Base-by-base conservation (phyloP, 2,113 vertebrate species). In the Rhea pennata region DNA sequence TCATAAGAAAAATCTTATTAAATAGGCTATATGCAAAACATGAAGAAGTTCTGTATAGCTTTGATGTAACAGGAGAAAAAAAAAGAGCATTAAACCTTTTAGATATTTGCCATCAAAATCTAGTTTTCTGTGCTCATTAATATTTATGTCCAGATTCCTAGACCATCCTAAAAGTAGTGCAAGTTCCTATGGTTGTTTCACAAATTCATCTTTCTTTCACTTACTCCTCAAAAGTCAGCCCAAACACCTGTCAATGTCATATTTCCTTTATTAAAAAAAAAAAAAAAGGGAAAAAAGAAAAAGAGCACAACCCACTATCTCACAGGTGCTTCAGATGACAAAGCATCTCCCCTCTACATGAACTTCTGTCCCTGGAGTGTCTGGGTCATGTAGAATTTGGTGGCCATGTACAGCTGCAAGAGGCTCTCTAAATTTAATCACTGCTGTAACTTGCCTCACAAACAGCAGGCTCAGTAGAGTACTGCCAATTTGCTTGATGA, bases 11-110 rank as follows among this genome's bases (percentile, higher is more conserved):
- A 20, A 53, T 33, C 12, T 14, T 59, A 27, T 14, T 64, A 31
- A 64, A 70, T 2, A 64, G 21, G 11, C n/a, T 58, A 15, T 0
- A 0, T 42, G 13, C 5, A 62, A 14, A 58, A 29, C 27, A 10
- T 27, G 26, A 12, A 16, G 44, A 10, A 88, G 4, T 9, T 75
- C 31, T 79, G 27, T 44, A 59, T 22, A 87, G 11, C 67, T 80
- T 46, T 48, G 36, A 42, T 48, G 2, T 21, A 54, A 59, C 12
- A 61, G 24, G 6, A 69, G 24, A 5, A 69, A 62, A 26, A 92
- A 33, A 9, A 56, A 20, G 70, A 65, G 12, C 13, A 70, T 9
- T n/a, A 44, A 61, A 59, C 5, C 39, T 87, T 69, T 44, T 42
- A 77, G 6, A 22, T 42, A 65, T 33, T 10, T 10, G 16, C 9